These are phyloP conservation scores for Rhopilema esculentum DNA, from an alignment of 30 jellyfish, hydroid and myxozoan genomes.

Conservation along the genomic window DNA sequence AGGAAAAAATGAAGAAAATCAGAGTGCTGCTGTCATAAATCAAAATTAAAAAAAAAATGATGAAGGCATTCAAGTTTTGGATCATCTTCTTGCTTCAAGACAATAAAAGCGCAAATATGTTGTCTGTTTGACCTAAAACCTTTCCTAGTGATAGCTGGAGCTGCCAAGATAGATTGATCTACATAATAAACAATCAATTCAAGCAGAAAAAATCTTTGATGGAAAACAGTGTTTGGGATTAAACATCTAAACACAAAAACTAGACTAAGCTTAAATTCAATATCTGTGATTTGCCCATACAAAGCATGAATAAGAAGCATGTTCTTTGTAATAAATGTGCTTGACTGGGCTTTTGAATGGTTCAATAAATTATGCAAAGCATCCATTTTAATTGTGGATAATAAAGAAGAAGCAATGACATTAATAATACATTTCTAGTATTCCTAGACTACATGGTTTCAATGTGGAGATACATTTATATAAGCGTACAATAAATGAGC, in stretches of 20 bases:
- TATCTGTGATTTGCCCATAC: not conserved
- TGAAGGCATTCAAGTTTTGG: not conserved
- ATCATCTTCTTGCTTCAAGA: not conserved
- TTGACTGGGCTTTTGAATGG: constrained; percentile 24
- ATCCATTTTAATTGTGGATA: constrained; percentile 60
- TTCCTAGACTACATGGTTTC: not conserved
- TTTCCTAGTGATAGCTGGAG: not conserved
- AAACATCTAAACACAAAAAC: not conserved
- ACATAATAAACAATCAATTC: not conserved
- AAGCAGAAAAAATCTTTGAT: not conserved
- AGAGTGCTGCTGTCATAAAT: not conserved
- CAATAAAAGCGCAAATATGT: not conserved
- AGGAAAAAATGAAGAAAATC: not conserved
- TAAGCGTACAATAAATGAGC: not conserved
- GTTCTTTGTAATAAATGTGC: constrained; percentile 4
- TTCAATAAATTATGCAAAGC: constrained; percentile 55
- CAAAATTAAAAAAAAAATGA: not conserved
- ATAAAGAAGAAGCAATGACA: not conserved
- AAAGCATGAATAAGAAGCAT: constrained; percentile 27
- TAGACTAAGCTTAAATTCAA: constrained; percentile 6
- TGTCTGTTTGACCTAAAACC: not conserved
- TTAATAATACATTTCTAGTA: constrained; percentile 25
- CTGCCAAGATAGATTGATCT: not conserved
- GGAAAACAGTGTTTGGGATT: not conserved
- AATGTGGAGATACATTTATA: not conserved